A percentile compares a stretch with the other conserved stretches of the same genome.
These are phyloP conservation scores for Borostomias antarcticus DNA, from an alignment of 2,797 vertebrate species.

Conservation along the genomic window DNA sequence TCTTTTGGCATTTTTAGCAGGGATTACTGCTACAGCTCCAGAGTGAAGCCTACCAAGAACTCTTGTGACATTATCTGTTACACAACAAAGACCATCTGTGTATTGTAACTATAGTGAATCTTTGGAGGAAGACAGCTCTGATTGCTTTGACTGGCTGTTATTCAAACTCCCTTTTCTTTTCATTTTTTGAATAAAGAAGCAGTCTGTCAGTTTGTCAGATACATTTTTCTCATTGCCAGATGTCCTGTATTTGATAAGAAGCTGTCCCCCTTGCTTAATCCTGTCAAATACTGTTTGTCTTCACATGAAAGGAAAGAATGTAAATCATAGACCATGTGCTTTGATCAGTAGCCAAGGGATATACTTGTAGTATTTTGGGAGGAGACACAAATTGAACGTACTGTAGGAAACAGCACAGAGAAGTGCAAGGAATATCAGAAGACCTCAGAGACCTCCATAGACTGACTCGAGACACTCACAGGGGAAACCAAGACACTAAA, in stretches of 20 bases:
- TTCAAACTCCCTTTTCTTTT: neutral
- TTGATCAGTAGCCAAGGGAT: no score
- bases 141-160: neutral
- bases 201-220: no score
- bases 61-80: conserved; percentile 68
- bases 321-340: neutral
- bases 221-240: no score
- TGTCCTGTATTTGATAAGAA: no score
- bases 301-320: no score
- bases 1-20: no score
- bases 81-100: conserved; percentile 22
- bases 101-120: neutral
- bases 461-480: neutral
- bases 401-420: neutral
- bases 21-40: conserved; percentile 62
- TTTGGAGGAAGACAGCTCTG: neutral
- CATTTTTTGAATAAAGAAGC: no score
- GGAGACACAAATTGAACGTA: no score
- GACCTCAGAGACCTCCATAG: no score
- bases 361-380: no score
- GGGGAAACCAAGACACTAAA: neutral
- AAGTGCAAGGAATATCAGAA: neutral
- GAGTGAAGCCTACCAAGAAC: conserved; percentile 76
- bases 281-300: no score
- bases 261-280: neutral